These are phyloP conservation scores for Lasiurus cinereus DNA, from an alignment of 2,113 vertebrate species.

Conservation along the genomic window DNA sequence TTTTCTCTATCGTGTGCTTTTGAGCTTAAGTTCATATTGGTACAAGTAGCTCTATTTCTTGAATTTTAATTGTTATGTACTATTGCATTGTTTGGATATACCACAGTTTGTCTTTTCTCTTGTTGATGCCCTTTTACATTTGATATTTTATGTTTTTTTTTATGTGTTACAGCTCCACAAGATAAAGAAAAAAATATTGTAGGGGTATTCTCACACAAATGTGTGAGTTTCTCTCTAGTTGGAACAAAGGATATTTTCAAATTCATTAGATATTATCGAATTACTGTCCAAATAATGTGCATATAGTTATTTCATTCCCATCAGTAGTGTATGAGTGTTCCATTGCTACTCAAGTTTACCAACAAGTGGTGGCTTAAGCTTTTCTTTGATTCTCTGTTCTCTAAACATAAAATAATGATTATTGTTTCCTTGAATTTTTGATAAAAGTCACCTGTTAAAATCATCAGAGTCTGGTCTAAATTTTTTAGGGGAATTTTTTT, in stretches of 20 bases:
- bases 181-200: neutral
- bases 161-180: neutral
- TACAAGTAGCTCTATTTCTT: constrained; percentile 14
- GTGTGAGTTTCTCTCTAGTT: neutral
- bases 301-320: neutral
- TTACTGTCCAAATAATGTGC: constrained; percentile 5
- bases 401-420: neutral
- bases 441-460: constrained; percentile 4
- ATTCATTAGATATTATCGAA: neutral
- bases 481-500: neutral
- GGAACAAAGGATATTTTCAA: neutral
- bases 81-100: neutral
- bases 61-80: neutral
- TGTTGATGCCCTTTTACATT: neutral
- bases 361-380: neutral
- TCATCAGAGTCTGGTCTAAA: neutral
- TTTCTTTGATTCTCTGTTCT: constrained; percentile 3
- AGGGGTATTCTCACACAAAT: neutral
- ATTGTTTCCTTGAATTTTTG: neutral
- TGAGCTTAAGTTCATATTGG: neutral
- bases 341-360: neutral
- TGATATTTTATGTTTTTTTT: constrained; percentile 5
- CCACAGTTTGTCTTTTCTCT: neutral
- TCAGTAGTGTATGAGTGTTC: neutral
- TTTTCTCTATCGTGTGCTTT: neutral